Evolutionary conservation across 1,140 invertebrate genomes (phyloP).

Genomic region (Rhizoglyphus robini): DNA sequence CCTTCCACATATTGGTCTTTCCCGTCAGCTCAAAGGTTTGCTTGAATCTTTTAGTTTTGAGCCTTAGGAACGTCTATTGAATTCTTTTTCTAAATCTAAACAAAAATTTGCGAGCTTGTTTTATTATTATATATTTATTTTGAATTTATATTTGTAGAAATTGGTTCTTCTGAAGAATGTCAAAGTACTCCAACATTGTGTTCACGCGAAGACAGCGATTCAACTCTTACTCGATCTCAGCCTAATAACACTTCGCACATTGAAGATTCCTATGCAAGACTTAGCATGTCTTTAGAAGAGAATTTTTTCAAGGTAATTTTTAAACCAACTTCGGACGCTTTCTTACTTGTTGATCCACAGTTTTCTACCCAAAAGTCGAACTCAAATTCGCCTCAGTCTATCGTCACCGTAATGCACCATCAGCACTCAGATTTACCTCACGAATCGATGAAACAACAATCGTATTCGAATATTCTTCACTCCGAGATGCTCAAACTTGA

Average conservation of each 20-base stretch:
- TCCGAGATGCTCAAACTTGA: slow-evolving; percentile 38
- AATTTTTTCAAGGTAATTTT: slow-evolving; percentile 58
- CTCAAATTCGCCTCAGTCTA: slow-evolving; percentile 15
- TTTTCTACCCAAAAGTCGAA: slow-evolving; percentile 1
- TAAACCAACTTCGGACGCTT: not conserved
- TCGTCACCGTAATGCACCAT: slow-evolving; percentile 6
- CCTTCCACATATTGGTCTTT: slow-evolving; percentile 30
- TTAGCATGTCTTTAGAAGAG: slow-evolving; percentile 70
- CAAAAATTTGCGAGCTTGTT: too few relatives aligned
- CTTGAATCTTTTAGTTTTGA: not conserved
- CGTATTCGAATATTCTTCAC: slow-evolving; percentile 11
- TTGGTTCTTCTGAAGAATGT: slow-evolving; percentile 59
- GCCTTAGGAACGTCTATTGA: too few relatives aligned
- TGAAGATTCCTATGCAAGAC: slow-evolving; percentile 59
- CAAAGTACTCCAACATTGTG: slow-evolving; percentile 61
- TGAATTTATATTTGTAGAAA: slow-evolving; percentile 34
- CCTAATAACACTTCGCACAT: not conserved
- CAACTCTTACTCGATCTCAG: not conserved
- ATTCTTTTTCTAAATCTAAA: too few relatives aligned
- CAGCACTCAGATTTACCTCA: not conserved
- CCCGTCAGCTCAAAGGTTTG: not conserved
- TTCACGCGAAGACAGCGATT: not conserved
- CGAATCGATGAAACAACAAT: not conserved
- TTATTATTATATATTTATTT: slow-evolving; percentile 2
- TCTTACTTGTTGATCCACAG: not conserved